phyloP scores from a whole-genome alignment of 2,797 vertebrate genomes.

The Furcifer pardalis region DNA sequence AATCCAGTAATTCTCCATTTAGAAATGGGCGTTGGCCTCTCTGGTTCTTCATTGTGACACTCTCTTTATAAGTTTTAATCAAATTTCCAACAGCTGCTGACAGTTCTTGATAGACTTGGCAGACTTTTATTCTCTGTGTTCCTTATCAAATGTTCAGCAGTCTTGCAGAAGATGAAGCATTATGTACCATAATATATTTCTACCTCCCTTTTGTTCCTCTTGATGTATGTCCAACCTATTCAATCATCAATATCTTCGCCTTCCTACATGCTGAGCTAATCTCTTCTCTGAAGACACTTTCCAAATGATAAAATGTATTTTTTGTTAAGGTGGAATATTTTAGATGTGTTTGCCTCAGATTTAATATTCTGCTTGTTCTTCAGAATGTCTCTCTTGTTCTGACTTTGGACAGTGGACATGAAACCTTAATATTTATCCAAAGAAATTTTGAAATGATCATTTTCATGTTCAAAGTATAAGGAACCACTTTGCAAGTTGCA shows the following conservation, averaged over 20 bases:
- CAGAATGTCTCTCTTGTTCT: conserved; percentile 28
- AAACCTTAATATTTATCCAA: conserved; percentile 23
- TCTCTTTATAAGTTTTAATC: conserved; percentile 9
- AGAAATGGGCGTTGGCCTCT: not conserved
- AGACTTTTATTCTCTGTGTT: not conserved
- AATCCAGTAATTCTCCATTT: not conserved
- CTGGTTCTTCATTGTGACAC: conserved; percentile 17
- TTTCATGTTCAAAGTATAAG: conserved; percentile 29
- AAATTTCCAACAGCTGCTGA: conserved; percentile 13
- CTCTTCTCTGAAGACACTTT: conserved; percentile 52
- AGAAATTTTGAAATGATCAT: not conserved
- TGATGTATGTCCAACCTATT: conserved; percentile 31
- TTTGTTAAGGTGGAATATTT: conserved; percentile 62
- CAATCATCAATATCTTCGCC: not conserved
- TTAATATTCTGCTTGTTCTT: conserved; percentile 29
- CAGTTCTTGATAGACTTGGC: not conserved
- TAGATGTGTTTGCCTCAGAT: conserved; percentile 34
- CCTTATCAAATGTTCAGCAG: rapidly evolving
- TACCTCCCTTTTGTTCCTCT: not conserved
- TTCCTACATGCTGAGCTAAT: conserved; percentile 61
- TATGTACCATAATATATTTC: not conserved
- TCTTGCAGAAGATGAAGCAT: rapidly evolving
- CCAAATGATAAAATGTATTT: conserved; percentile 40
- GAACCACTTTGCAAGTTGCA: not conserved
- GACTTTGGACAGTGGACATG: not conserved